Percentiles rank a stretch among this genome's conserved stretches.
Evolutionary conservation across 2,888 invertebrate species (phyloP).

Genomic region (Theretra japonica): DNA sequence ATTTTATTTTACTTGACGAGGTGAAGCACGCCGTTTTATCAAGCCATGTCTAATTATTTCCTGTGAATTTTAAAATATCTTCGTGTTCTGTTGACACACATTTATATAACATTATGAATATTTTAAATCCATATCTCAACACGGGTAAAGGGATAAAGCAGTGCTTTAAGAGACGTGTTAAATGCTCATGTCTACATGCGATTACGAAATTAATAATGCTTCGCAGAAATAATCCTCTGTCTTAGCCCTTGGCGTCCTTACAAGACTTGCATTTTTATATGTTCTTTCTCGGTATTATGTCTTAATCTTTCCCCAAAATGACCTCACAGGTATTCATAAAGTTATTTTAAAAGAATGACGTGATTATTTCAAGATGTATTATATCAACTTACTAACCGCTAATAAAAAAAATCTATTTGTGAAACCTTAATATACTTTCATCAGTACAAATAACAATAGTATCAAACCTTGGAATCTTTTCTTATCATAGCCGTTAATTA

Average conservation of each 20-base stretch:
- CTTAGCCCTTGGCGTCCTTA: neutral
- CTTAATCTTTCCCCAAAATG: neutral
- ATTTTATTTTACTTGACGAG: conserved; percentile 35
- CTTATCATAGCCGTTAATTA: too few species aligned
- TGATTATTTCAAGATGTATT: too few species aligned
- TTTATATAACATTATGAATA: conserved; percentile 1
- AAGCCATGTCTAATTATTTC: conserved; percentile 29
- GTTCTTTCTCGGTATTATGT: too few species aligned
- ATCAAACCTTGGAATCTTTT: too few species aligned
- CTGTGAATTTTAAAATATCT: conserved; percentile 7
- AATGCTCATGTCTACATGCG: neutral
- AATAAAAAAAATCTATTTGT: too few species aligned
- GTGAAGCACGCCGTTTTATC: conserved; percentile 28
- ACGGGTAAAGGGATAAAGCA: too few species aligned
- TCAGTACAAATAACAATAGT: too few species aligned
- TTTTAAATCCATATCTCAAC: neutral
- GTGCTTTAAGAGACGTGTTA: neutral
- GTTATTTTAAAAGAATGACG: too few species aligned
- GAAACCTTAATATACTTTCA: too few species aligned
- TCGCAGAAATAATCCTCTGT: neutral
- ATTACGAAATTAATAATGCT: neutral
- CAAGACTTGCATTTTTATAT: neutral
- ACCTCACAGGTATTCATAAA: neutral
- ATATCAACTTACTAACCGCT: too few species aligned
- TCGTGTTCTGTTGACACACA: neutral